These are phyloP conservation scores for Clarias laeviceps DNA, from an alignment of 2,797 vertebrate species.

Conservation along the genomic window DNA sequence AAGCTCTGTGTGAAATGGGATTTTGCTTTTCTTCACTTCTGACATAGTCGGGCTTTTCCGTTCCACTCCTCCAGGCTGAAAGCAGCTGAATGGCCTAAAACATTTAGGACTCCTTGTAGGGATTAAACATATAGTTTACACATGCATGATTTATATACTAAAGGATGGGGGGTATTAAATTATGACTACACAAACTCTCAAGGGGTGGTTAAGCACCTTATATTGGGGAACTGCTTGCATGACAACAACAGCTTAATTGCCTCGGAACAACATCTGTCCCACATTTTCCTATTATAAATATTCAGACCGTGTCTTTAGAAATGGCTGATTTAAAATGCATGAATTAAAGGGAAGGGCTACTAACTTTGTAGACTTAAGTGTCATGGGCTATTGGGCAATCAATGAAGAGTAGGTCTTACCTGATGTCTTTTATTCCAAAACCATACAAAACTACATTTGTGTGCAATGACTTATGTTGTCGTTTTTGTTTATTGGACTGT, in stretches of 20 bases:
- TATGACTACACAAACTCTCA: conserved; percentile 1
- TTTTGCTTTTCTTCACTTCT: conserved; percentile 31
- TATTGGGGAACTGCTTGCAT: conserved; percentile 16
- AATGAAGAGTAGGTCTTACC: neutral
- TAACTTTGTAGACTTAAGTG: neutral
- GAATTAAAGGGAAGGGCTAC: conserved; percentile 7
- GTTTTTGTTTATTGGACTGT: neutral
- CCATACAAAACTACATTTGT: neutral
- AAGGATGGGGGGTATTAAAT: conserved; percentile 31
- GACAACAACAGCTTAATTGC: conserved; percentile 21
- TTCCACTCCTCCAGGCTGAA: conserved; percentile 37
- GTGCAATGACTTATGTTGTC: neutral
- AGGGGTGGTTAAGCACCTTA: conserved; percentile 7
- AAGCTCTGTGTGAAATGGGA: conserved; percentile 43
- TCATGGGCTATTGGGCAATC: neutral
- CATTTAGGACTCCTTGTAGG: conserved; percentile 30
- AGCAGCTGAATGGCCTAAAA: conserved; percentile 14
- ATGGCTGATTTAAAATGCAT: conserved; percentile 21
- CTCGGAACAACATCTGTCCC: conserved; percentile 19
- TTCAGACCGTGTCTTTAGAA: conserved; percentile 10
- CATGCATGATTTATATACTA: conserved; percentile 28
- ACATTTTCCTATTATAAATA: conserved; percentile 8
- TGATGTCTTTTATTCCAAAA: neutral
- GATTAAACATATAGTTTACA: conserved; percentile 39
- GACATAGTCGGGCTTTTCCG: conserved; percentile 28